Evolutionary conservation across 2,888 invertebrate genomes (phyloP).

Genomic region (Notodonta ziczac): DNA sequence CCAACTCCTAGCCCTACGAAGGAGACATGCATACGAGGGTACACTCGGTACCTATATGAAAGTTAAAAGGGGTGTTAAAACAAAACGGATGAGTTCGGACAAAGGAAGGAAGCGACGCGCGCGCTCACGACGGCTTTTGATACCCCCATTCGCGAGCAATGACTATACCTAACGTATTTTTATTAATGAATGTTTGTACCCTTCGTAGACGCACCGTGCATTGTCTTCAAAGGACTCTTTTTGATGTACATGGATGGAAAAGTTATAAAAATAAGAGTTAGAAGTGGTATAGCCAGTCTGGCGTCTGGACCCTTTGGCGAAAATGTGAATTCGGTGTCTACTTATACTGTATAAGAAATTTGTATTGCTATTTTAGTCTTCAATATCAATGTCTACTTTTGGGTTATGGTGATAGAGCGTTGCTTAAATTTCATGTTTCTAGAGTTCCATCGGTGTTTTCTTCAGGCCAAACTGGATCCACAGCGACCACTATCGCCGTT

Average conservation of each 20-base stretch:
- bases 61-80: constrained; percentile 83
- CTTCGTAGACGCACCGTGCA: constrained; percentile 15
- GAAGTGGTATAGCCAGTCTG: background rate
- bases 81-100: constrained; percentile 83
- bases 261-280: constrained; percentile 3
- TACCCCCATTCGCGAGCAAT: constrained; percentile 63
- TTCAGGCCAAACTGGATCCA: too few relatives aligned
- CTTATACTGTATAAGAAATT: background rate
- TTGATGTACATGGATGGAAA: constrained; percentile 4
- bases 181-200: constrained; percentile 62
- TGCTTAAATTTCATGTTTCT: too few relatives aligned
- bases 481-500: too few relatives aligned
- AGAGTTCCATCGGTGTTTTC: too few relatives aligned
- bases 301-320: background rate
- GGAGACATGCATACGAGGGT: constrained; percentile 72
- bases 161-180: constrained; percentile 78
- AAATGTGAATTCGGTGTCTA: background rate
- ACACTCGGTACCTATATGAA: constrained; percentile 48
- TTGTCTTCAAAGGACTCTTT: constrained; percentile 8
- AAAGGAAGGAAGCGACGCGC: constrained; percentile 80
- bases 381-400: too few relatives aligned
- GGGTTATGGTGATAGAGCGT: too few relatives aligned
- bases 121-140: constrained; percentile 74
- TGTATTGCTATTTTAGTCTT: too few relatives aligned
- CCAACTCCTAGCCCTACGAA: constrained; percentile 52